A percentile compares a stretch with the other conserved stretches of the same genome.
Conservation (phyloP, 2,113 vertebrate genomes). For the Clarias batrachus region DNA sequence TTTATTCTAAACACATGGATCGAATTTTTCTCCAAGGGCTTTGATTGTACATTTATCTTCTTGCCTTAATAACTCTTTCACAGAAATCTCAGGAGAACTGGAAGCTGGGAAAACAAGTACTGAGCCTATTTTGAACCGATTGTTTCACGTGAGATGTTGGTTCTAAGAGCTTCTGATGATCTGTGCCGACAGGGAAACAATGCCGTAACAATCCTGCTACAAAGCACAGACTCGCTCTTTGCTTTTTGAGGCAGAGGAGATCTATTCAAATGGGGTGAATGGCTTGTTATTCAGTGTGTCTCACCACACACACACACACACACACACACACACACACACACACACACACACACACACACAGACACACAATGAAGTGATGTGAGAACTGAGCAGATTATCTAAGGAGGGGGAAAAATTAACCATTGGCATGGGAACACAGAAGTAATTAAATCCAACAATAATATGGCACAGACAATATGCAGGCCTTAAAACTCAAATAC, state of each 20-base stretch:
- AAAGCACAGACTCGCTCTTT: slow-evolving; percentile 54
- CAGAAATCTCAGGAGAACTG: not conserved
- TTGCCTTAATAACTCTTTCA: not conserved
- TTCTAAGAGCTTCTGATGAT: slow-evolving; percentile 23
- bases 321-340: not conserved
- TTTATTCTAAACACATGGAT: not conserved
- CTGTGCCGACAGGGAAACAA: slow-evolving; percentile 38
- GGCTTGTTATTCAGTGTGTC: slow-evolving; percentile 49
- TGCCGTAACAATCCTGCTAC: slow-evolving; percentile 45
- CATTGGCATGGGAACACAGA: slow-evolving; percentile 49
- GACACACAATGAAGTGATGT: not conserved
- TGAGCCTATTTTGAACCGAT: slow-evolving; percentile 44
- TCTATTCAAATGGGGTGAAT: slow-evolving; percentile 43
- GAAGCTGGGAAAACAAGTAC: not conserved
- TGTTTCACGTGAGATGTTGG: slow-evolving; percentile 32
- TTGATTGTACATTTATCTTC: not conserved
- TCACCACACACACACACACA: not conserved
- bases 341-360: slow-evolving; percentile 24
- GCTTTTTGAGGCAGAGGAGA: slow-evolving; percentile 35
- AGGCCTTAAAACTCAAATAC: slow-evolving; percentile 25
- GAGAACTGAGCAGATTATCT: slow-evolving; percentile 44
- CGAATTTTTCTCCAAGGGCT: not conserved
- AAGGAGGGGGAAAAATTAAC: slow-evolving; percentile 34
- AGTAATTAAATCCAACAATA: slow-evolving; percentile 59
- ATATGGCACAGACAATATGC: slow-evolving; percentile 38